Evolutionary conservation across 2,888 invertebrate species (phyloP).

Genomic region (Tetrapedia diversipes): DNA sequence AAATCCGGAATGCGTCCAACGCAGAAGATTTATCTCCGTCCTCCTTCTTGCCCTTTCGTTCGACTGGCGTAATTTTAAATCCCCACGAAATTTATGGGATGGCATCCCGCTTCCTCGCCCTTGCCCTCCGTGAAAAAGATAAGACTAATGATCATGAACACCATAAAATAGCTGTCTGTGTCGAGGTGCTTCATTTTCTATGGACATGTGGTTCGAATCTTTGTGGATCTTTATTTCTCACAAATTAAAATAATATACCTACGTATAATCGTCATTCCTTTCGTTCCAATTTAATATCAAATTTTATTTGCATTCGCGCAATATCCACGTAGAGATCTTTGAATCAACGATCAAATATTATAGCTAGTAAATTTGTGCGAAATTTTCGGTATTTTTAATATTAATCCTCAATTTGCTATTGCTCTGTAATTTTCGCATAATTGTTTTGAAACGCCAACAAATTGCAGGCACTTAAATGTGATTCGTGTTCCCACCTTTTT

Average conservation of each 20-base stretch:
- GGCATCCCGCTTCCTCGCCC: conserved; percentile 1
- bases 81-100: conserved; percentile 62
- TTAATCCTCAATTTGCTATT: too few relatives aligned
- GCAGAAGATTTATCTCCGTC: conserved; percentile 70
- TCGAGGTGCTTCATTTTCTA: conserved; percentile 13
- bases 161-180: conserved; percentile 23
- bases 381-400: too few relatives aligned
- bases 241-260: too few relatives aligned
- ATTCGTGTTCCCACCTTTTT: background rate
- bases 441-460: background rate
- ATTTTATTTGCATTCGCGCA: too few relatives aligned
- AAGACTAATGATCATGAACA: conserved; percentile 48
- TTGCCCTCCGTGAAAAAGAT: conserved; percentile 30
- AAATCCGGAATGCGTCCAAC: conserved; percentile 73
- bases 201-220: background rate
- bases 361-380: too few relatives aligned
- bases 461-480: background rate
- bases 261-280: background rate
- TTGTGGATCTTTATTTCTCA: too few relatives aligned
- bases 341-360: too few relatives aligned
- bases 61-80: conserved; percentile 67
- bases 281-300: too few relatives aligned
- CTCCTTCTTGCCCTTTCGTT: conserved; percentile 60
- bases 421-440: too few relatives aligned
- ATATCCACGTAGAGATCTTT: too few relatives aligned